phyloP scores from a whole-genome alignment of 2,113 vertebrate species.

The Cavia aperea region DNA sequence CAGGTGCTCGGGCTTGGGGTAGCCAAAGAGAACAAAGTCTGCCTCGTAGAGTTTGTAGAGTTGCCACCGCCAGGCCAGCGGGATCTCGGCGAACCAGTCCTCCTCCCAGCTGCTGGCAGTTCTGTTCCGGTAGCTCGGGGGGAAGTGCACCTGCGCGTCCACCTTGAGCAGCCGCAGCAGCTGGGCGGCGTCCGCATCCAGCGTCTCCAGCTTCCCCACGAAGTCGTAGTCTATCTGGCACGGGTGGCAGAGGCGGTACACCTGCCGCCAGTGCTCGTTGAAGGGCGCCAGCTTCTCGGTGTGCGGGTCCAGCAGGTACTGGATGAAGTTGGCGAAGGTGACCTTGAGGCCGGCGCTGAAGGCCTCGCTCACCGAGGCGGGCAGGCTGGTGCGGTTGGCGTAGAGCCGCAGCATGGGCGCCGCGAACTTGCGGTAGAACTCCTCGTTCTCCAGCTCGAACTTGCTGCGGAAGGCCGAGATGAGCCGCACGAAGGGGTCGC shows the following conservation, averaged over 20 bases:
- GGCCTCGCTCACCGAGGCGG: conserved; percentile 85
- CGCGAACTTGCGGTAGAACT: conserved; percentile 90
- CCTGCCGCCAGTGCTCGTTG: conserved; percentile 97
- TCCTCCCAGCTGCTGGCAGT: conserved; percentile 92
- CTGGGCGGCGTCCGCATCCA: conserved; percentile 90
- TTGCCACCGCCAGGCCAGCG: conserved; percentile 82
- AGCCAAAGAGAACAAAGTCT: conserved; percentile 95
- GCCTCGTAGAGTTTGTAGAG: conserved; percentile 94
- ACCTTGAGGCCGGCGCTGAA: conserved; percentile 84
- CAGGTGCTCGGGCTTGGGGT: conserved; percentile 88
- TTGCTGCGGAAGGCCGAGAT: conserved; percentile 98
- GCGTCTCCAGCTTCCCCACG: conserved; percentile 93
- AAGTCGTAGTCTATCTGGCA: conserved; percentile 99
- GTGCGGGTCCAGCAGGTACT: conserved; percentile 92
- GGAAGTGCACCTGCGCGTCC: conserved; percentile 90
- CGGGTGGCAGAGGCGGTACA: conserved; percentile 94
- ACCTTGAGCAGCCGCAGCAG: conserved; percentile 88
- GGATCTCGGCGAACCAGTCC: conserved; percentile 90
- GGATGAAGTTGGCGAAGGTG: conserved; percentile 91
- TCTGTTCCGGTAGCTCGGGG: conserved; percentile 85
- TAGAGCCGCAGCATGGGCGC: conserved; percentile 88
- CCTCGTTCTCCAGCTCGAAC: conserved; percentile 90
- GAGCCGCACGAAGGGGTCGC: conserved; percentile 95
- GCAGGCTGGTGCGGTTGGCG: conserved; percentile 84
- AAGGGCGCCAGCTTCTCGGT: conserved; percentile 91